Conservation (phyloP, 2,888 invertebrate genomes). For the Lobophora halterata region DNA sequence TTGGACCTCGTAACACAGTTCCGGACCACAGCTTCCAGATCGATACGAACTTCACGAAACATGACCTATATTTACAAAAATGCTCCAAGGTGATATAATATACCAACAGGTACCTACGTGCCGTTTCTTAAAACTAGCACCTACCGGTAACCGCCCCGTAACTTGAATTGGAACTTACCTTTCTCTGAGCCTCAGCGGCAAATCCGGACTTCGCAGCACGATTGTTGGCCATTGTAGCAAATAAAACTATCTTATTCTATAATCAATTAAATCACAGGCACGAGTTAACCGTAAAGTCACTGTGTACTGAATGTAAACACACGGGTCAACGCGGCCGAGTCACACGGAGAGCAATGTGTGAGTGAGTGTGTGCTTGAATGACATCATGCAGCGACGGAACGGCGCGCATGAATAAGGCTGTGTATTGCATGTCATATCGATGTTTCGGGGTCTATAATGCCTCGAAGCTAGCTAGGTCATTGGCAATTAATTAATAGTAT, state of each 20-base stretch:
- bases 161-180: slow-evolving; percentile 82
- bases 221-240: slow-evolving; percentile 86
- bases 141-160: too few species aligned
- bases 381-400: slow-evolving; percentile 66
- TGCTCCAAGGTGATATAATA: slow-evolving; percentile 27
- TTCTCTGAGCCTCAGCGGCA: slow-evolving; percentile 97
- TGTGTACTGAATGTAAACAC: slow-evolving; percentile 72
- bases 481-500: too few species aligned
- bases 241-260: slow-evolving; percentile 49
- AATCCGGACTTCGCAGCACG: slow-evolving; percentile 95
- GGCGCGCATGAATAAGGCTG: slow-evolving; percentile 40
- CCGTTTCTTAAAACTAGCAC: slow-evolving; percentile 2
- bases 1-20: slow-evolving; percentile 61
- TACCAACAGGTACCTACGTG: not conserved
- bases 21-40: slow-evolving; percentile 73
- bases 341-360: slow-evolving; percentile 64
- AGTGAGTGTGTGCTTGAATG: slow-evolving; percentile 69
- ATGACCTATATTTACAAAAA: slow-evolving; percentile 43
- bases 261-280: slow-evolving; percentile 72
- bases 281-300: slow-evolving; percentile 66
- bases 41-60: too few species aligned
- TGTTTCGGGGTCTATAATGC: slow-evolving; percentile 16
- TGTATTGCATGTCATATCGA: slow-evolving; percentile 35
- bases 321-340: slow-evolving; percentile 50
- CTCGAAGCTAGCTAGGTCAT: too few species aligned